Conservation (phyloP, 1,140 invertebrate species). For the Idris sp. region DNA sequence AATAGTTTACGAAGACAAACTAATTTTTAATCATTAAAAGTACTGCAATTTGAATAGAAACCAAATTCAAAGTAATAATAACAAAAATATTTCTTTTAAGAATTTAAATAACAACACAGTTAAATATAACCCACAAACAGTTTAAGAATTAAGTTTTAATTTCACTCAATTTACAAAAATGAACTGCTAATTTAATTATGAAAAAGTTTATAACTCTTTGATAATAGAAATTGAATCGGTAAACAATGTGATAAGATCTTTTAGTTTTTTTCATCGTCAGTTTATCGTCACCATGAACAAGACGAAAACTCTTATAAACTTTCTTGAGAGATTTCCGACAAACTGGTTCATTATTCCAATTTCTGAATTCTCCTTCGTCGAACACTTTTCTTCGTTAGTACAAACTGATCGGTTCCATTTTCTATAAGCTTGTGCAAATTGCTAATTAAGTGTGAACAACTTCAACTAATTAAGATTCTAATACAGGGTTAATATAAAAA, state of each 20-base stretch:
- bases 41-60: too few species aligned
- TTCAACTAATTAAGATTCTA: slow-evolving; percentile 16
- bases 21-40: too few species aligned
- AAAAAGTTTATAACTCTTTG: too few species aligned
- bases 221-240: slow-evolving; percentile 8
- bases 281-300: neutral
- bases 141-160: slow-evolving; percentile 20
- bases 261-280: neutral
- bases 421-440: slow-evolving; percentile 14
- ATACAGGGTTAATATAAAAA: slow-evolving; percentile 17
- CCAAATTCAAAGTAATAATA: too few species aligned
- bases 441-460: slow-evolving; percentile 27
- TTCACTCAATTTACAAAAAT: too few species aligned
- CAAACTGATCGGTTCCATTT: slow-evolving; percentile 36
- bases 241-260: slow-evolving; percentile 1
- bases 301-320: slow-evolving; percentile 10
- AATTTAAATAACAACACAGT: too few species aligned
- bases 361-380: neutral
- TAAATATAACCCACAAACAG: too few species aligned
- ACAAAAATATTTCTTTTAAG: too few species aligned
- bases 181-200: slow-evolving; percentile 7
- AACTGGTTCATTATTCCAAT: slow-evolving; percentile 35
- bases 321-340: slow-evolving; percentile 14
- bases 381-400: slow-evolving; percentile 40
- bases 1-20: too few species aligned